Base-by-base conservation (phyloP, 2,797 vertebrate species). In the Thamnophis elegans region DNA sequence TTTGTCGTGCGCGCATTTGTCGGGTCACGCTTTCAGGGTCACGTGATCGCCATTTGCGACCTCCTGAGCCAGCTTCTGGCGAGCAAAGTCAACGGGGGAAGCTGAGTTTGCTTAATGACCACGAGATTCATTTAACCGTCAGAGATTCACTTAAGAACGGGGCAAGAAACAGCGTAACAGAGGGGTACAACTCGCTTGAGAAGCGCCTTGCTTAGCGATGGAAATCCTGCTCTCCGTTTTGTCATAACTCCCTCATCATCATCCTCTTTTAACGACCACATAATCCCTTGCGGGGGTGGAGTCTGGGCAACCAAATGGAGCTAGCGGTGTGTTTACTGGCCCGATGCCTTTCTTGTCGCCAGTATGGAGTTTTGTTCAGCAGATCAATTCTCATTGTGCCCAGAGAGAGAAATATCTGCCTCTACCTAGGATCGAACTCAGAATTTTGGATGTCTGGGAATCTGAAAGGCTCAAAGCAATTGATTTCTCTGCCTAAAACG, bases 201-300 rank as follows among this genome's bases (percentile, higher is more conserved):
- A 60, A 60, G 7, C 60, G 4, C 5, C 5, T 32, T 68, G 28
- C 28, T 68, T 32, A 68, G 2, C 13, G 1, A 1, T n/a, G n/a
- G n/a, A 32, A 68, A 32, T 32, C 12, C 62, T 68, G 62, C 28
- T 7, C 28, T 68, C 62, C 5, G 1, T 32, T 68, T n/a, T 68
- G 65, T 28, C 14, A 0, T 60, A 68, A 32, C 0, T 32, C 2
- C 22, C 0, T 60, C 58, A 1, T 55, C 54, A 14, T 60, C 59
- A 0, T 60, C 59, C 0, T 11, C 59, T 60, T 60, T 60, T 60
- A 60, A 60, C 0, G 3, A 26, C 9, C 59, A 1, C 3, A 11
- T 26, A 11, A 60, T 60, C 59, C 3, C 3, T 60, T 26, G 59
- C 1, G 3, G 58, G 58, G 22, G 3, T 60, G 59, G 59, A 60